Conservation (phyloP, 2,888 invertebrate genomes). For the Agrotis clavis region DNA sequence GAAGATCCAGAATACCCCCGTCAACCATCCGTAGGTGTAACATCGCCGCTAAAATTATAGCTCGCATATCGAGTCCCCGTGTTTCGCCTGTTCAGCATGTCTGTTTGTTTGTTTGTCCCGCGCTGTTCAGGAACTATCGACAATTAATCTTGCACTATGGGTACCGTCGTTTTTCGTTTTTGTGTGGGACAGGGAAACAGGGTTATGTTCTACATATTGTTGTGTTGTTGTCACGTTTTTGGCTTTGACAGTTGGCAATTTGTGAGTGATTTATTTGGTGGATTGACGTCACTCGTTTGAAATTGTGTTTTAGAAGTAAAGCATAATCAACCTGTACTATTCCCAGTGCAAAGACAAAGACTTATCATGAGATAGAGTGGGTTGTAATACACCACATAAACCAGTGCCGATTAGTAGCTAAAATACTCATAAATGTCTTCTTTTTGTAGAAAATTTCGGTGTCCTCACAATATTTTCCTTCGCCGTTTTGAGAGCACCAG, state of each 20-base stretch:
- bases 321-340: no score
- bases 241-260: conserved; percentile 8
- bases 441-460: no score
- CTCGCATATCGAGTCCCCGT: conserved; percentile 85
- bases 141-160: conserved; percentile 85
- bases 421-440: no score
- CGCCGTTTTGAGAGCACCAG: no score
- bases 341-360: no score
- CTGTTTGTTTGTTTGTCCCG: conserved; percentile 78
- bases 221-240: conserved; percentile 41
- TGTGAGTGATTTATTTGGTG: conserved; percentile 22
- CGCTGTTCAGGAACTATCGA: conserved; percentile 78
- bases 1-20: conserved; percentile 74
- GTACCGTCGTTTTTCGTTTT: conserved; percentile 64
- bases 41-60: conserved; percentile 87
- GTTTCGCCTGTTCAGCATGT: conserved; percentile 80
- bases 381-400: no score
- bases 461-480: no score
- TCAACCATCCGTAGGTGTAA: conserved; percentile 84
- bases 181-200: conserved; percentile 29
- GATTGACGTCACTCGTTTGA: no score
- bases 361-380: no score
- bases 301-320: no score
- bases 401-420: no score
- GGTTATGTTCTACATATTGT: conserved; percentile 24